Evolutionary conservation across 2,797 vertebrate species (phyloP).

Genomic region (Benthosema pterotum): DNA sequence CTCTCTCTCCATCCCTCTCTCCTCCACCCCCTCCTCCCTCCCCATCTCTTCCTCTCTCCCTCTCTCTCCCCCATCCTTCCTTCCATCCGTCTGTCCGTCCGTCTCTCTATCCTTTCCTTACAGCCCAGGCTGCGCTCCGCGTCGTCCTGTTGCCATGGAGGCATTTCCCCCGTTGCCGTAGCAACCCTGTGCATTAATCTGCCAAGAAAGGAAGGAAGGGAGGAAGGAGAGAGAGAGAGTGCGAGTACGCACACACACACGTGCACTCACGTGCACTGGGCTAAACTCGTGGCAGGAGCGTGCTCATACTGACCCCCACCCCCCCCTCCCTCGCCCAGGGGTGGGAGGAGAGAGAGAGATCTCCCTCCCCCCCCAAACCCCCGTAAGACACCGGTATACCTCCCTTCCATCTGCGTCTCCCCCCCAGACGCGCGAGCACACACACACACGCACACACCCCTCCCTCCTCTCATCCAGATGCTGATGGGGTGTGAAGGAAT

Average conservation of each 20-base stretch:
- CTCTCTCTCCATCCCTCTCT: too few species aligned
- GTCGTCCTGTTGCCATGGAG: slow-evolving; percentile 91
- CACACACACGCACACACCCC: too few species aligned
- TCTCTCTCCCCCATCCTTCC: too few species aligned
- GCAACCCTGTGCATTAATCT: slow-evolving; percentile 87
- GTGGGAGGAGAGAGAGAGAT: slow-evolving; percentile 1
- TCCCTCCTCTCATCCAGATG: slow-evolving; percentile 64
- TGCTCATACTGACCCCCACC: slow-evolving; percentile 15
- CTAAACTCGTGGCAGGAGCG: slow-evolving; percentile 79
- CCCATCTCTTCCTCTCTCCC: too few species aligned
- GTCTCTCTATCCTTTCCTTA: too few species aligned
- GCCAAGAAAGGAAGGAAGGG: slow-evolving; percentile 12
- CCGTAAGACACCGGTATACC: slow-evolving; percentile 51
- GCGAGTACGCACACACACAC: too few species aligned
- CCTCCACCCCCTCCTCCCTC: too few species aligned
- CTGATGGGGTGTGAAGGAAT: slow-evolving; percentile 79
- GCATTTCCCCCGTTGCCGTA: slow-evolving; percentile 84
- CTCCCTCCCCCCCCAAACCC: slow-evolving; percentile 37
- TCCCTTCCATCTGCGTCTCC: slow-evolving; percentile 43
- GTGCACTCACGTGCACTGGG: too few species aligned
- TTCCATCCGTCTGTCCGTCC: background rate
- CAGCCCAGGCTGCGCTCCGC: too few species aligned
- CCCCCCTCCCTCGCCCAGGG: background rate
- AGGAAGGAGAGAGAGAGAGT: slow-evolving; percentile 71
- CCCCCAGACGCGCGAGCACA: too few species aligned